Base-by-base conservation (phyloP, 2,113 vertebrate species). In the Nibea albiflora region DNA sequence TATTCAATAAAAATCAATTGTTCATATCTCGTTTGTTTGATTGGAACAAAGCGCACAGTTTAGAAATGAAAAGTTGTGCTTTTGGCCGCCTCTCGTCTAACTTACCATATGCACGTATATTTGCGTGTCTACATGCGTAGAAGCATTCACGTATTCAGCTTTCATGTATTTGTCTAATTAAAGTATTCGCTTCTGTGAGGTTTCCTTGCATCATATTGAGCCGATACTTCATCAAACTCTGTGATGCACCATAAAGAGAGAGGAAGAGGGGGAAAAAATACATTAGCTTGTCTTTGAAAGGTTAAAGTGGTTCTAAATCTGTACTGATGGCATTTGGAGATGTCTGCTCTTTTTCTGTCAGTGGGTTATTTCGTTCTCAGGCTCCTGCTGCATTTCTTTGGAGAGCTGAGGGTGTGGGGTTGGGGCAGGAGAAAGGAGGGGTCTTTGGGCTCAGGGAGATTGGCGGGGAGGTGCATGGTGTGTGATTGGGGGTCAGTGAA, bases 301-400 rank as follows among this genome's bases (percentile, higher is more conserved):
- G 28, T 54, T 49, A 9, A 56, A 80, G 53, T 79, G 60, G 58
- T 80, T 83, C 76, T 89, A 85, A 88, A 81, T 81, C 39, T 76
- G 69, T 54, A 28, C 78, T 61, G 73, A 71, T 68, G 67, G 57
- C 39, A 79, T 85, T 74, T 89, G 11, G 42, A 79, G 65, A 78
- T 28, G 52, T 52, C 73, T 78, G 77, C 22, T 78, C 76, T 80
- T 52, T 74, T 80, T 89, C 84, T 78, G 66, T 88, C 77, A 72
- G 47, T 85, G 42, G 81, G 83, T 77, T 60, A 63, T 24, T 42
- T 65, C 85, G 76, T 91, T 91, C 87, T 90, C 91, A 93, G 78
- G 88, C 78, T 73, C 73, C 58, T 17, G 46, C 70, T 85, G 65
- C 63, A 68, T 86, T 76, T 72, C 49, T 75, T 46, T 58, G 49